These are phyloP conservation scores for Lacanobia oleracea DNA, from an alignment of 2,888 invertebrate species.

Conservation along the genomic window DNA sequence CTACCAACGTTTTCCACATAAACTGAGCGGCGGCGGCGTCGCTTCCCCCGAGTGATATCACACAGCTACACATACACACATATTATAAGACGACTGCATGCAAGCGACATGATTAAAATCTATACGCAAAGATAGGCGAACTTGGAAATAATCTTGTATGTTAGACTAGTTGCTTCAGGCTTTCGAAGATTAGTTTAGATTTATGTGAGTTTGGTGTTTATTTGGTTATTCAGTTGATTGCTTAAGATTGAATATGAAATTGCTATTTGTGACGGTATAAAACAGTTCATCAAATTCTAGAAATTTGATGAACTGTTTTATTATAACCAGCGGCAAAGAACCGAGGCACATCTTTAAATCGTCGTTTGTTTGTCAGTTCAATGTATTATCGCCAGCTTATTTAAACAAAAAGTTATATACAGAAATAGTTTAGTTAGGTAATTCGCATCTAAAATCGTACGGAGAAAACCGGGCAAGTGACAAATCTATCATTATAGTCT, in stretches of 20 bases:
- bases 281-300: no score
- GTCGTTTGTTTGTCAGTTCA: no score
- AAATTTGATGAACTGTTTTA: no score
- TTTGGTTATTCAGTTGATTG: not conserved
- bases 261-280: not conserved
- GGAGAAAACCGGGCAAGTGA: no score
- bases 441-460: no score
- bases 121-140: slow-evolving; percentile 51
- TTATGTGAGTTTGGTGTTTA: slow-evolving; percentile 7
- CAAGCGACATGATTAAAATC: slow-evolving; percentile 64
- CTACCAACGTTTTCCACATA: slow-evolving; percentile 42
- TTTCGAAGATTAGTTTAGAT: slow-evolving; percentile 11
- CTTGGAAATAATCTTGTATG: slow-evolving; percentile 46
- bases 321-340: no score
- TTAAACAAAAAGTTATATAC: no score
- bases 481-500: no score
- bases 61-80: slow-evolving; percentile 13
- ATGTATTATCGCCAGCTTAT: no score
- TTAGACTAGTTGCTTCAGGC: slow-evolving; percentile 23
- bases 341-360: no score
- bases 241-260: not conserved
- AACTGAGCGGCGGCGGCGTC: slow-evolving; percentile 33
- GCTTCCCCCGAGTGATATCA: slow-evolving; percentile 38
- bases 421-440: no score
- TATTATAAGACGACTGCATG: slow-evolving; percentile 24